These are phyloP conservation scores for Pomacea maculata DNA, from an alignment of 1,140 invertebrate genomes.

Conservation along the genomic window DNA sequence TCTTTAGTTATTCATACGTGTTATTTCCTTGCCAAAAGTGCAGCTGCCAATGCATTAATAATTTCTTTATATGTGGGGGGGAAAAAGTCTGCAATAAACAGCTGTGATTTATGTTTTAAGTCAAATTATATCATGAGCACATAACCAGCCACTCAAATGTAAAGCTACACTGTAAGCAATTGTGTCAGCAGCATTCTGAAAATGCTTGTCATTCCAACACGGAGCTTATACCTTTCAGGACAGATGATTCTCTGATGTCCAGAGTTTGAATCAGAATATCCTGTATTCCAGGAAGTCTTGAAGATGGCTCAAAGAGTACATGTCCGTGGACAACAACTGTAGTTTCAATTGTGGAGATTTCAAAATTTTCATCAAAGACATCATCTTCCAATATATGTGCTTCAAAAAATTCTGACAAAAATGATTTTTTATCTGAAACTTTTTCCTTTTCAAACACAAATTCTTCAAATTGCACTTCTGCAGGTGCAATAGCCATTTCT, in stretches of 20 bases:
- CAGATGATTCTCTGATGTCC: not conserved
- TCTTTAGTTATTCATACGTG: not conserved
- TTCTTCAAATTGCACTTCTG: not conserved
- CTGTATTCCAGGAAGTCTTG: constrained; percentile 5
- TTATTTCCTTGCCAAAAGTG: not conserved
- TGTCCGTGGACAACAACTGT: not conserved
- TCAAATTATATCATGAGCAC: no score
- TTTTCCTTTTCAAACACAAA: not conserved
- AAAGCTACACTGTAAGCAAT: not conserved
- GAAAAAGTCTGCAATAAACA: not conserved
- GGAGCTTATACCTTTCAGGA: constrained; percentile 15
- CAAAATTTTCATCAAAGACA: not conserved
- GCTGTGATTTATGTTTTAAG: not conserved
- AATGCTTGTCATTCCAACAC: constrained; percentile 1
- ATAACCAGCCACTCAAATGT: not conserved
- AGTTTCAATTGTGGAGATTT: not conserved
- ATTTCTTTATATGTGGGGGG: not conserved
- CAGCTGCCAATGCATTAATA: not conserved
- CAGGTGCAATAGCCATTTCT: constrained; percentile 13
- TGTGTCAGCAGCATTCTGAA: not conserved
- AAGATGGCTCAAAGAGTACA: constrained; percentile 1
- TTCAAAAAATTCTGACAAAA: not conserved
- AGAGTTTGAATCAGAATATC: constrained; percentile 22
- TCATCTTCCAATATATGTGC: constrained; percentile 8
- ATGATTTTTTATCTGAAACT: not conserved